These are phyloP conservation scores for Idaea straminata DNA, from an alignment of 2,888 invertebrate genomes.

Conservation along the genomic window DNA sequence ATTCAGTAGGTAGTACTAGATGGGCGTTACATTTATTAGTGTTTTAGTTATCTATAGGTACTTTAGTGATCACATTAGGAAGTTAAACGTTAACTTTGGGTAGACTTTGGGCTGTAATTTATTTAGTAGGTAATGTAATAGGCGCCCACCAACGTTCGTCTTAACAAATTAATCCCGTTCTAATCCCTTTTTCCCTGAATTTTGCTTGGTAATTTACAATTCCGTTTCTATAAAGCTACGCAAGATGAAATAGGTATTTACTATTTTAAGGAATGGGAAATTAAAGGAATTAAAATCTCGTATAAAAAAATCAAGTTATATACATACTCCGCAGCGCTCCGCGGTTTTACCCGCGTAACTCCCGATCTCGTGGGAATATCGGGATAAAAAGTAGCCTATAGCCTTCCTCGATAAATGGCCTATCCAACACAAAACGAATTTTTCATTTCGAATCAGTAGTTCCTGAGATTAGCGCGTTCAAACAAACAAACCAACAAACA, in stretches of 20 bases:
- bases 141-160: not conserved
- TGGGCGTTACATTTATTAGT: not conserved
- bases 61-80: not conserved
- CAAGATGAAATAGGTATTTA: not conserved
- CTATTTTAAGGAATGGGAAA: not conserved
- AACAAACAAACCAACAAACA: no score
- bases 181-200: not conserved
- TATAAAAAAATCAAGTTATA: no score
- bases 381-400: no score
- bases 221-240: not conserved
- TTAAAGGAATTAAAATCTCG: no score
- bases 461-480: no score
- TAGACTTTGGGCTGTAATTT: not conserved
- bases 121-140: not conserved
- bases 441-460: no score
- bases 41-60: not conserved
- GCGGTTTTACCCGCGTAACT: no score
- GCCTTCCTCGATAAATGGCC: no score
- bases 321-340: no score
- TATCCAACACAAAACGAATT: no score
- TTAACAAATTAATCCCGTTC: not conserved
- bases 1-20: not conserved
- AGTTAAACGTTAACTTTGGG: not conserved
- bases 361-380: no score
- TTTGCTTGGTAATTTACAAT: not conserved